Percentiles rank a stretch among this genome's conserved stretches.
Conservation (phyloP, 2,888 invertebrate genomes). For the Ichneumoninae sp. region DNA sequence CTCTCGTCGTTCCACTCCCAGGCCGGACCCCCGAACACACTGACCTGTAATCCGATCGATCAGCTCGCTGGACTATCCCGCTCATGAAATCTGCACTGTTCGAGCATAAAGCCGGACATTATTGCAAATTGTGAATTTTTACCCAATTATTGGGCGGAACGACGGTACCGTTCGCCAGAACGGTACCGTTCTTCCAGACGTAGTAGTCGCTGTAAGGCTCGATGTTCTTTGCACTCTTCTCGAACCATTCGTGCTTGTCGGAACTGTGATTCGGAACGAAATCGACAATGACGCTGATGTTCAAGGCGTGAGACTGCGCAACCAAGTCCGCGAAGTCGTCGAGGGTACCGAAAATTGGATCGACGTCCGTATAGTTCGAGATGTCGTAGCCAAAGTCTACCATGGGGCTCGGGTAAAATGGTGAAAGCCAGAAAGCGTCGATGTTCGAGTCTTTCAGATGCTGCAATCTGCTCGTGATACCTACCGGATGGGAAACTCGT, state of each 20-base stretch:
- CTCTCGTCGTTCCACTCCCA: constrained; percentile 89
- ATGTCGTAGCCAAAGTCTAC: constrained; percentile 93
- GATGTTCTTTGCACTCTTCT: constrained; percentile 86
- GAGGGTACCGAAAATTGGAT: constrained; percentile 89
- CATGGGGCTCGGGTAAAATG: constrained; percentile 88
- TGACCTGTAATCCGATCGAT: constrained; percentile 82
- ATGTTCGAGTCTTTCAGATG: constrained; percentile 89
- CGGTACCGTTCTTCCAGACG: constrained; percentile 89
- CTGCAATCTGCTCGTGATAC: constrained; percentile 86
- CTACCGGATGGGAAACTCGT: constrained; percentile 79
- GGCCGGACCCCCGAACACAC: constrained; percentile 89
- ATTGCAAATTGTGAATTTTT: background rate
- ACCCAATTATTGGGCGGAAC: constrained; percentile 92
- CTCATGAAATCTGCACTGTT: background rate
- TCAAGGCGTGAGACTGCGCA: constrained; percentile 85
- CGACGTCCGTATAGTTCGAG: constrained; percentile 88
- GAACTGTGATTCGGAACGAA: constrained; percentile 91
- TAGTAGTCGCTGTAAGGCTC: constrained; percentile 90
- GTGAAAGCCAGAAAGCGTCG: constrained; percentile 89
- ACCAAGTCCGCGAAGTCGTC: constrained; percentile 89
- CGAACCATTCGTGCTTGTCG: constrained; percentile 92
- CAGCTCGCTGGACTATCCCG: background rate
- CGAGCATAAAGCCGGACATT: background rate
- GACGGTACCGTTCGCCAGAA: constrained; percentile 82
- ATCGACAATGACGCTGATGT: constrained; percentile 85